A percentile compares a stretch with the other conserved stretches of the same genome.
phyloP scores from a whole-genome alignment of 2,888 invertebrate species.

The Stenurella melanura region DNA sequence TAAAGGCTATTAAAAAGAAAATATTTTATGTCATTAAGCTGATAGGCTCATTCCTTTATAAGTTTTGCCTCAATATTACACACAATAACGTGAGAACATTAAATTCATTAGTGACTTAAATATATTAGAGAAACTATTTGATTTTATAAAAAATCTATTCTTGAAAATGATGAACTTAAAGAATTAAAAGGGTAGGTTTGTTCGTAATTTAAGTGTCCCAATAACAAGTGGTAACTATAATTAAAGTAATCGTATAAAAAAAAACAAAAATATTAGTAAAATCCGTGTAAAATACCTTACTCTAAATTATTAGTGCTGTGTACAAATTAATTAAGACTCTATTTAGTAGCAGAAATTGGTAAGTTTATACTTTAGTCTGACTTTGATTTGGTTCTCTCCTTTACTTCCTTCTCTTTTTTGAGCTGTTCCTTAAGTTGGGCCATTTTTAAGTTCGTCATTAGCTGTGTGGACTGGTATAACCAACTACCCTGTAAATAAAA shows the following conservation, averaged over 20 bases:
- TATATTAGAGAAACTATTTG: neutral
- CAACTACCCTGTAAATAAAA: conserved; percentile 84
- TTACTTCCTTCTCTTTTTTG: conserved; percentile 75
- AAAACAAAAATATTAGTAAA: conserved; percentile 29
- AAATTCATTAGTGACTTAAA: neutral
- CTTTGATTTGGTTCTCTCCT: conserved; percentile 43
- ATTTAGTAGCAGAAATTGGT: conserved; percentile 20
- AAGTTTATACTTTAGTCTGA: conserved; percentile 17
- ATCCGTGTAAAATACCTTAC: conserved; percentile 22
- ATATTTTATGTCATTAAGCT: neutral
- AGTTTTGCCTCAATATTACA: neutral
- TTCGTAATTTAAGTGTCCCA: conserved; percentile 18
- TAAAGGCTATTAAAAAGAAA: neutral
- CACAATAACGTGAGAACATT: neutral
- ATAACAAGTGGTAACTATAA: conserved; percentile 35
- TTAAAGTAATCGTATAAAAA: conserved; percentile 28
- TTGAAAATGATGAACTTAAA: conserved; percentile 9
- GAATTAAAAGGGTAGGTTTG: neutral
- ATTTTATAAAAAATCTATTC: neutral
- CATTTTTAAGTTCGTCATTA: conserved; percentile 89
- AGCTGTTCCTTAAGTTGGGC: conserved; percentile 85
- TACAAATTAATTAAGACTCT: conserved; percentile 39
- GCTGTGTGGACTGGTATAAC: conserved; percentile 91
- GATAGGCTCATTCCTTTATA: neutral
- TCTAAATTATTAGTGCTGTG: conserved; percentile 31